These are phyloP conservation scores for Geodia barretti DNA, from an alignment of 37 sponge, comb jelly and placozoan species.

Conservation along the genomic window DNA sequence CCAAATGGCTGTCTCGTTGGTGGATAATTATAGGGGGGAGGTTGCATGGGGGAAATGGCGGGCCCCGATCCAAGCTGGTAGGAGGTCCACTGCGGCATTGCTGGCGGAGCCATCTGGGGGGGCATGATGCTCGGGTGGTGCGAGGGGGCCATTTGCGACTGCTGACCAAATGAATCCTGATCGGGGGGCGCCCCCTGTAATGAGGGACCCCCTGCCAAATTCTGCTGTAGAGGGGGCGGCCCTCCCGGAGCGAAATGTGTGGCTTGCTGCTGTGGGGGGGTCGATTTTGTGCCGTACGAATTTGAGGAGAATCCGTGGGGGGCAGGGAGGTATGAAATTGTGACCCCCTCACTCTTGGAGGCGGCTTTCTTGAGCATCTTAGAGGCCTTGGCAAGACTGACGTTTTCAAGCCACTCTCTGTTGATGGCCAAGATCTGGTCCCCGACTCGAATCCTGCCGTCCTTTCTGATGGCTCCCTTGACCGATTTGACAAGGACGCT, in stretches of 20 bases:
- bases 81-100: not conserved
- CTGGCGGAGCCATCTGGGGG: not conserved
- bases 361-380: constrained; percentile 43
- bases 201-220: not conserved
- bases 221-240: not conserved
- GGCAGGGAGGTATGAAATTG: constrained; percentile 23
- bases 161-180: not conserved
- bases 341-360: constrained; percentile 12
- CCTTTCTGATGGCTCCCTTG: constrained; percentile 54
- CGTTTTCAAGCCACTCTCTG: constrained; percentile 53
- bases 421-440: constrained; percentile 84
- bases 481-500: constrained; percentile 72
- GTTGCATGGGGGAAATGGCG: not conserved
- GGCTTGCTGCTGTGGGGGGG: not conserved
- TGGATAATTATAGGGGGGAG: not conserved
- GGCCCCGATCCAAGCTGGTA: not conserved
- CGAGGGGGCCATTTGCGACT: not conserved
- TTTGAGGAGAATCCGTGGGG: constrained; percentile 13
- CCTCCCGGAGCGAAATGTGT: not conserved
- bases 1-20: not conserved
- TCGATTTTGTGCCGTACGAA: not conserved
- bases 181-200: not conserved
- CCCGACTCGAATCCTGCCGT: constrained; percentile 79
- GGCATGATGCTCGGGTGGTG: not conserved
- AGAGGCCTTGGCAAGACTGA: constrained; percentile 49